Base-by-base conservation (phyloP, 2,888 invertebrate genomes). In the Didymodactylos carnosus region DNA sequence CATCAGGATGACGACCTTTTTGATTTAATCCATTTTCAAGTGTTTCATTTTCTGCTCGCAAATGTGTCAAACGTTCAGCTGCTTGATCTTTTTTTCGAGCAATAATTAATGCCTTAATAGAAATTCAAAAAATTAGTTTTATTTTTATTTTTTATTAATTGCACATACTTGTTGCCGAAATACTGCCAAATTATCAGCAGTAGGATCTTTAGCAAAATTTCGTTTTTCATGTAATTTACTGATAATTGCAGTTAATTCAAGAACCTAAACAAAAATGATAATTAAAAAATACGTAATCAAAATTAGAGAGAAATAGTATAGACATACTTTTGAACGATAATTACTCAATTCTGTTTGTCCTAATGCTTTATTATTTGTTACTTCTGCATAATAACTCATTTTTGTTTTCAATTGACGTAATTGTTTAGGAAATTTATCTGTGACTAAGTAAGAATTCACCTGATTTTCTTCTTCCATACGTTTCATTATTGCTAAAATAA, bases 371-470 rank as follows among this genome's bases (percentile, higher is more conserved):
- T 89, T 88, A 62, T 86, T 85, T 0, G 88, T 86, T 69, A 90
- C 88, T 76, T 85, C 86, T 79, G 88, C 88, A 80, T 91, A 85
- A 76, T 90, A 88, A 76, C 87, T 86, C 46, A 90, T 85, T 78
- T 88, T 88, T 78, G 88, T 87, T 79, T 88, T 87, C 72, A 88
- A 84, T 16, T 84, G 82, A 3, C 85, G 82, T 69, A 88, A 85
- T 82, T 92, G 92, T 78, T 88, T 87, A 0, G 90, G 90, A 72
- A 92, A 81, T 80, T 91, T 90, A 79, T 91, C 90, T 76, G 88
- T 88, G 0, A 88, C 88, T 76, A 92, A 86, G 82, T 89, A 90
- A 75, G 85, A 86, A 80, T 89, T 89, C 49, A 89, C 87, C 83
- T 89, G 88, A 51, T 88, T 87, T 83, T 91, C 90, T 80, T 91